A percentile compares a stretch with the other conserved stretches of the same genome.
Evolutionary conservation across 2,113 vertebrate genomes (phyloP).

Genomic region (Cariama cristata): DNA sequence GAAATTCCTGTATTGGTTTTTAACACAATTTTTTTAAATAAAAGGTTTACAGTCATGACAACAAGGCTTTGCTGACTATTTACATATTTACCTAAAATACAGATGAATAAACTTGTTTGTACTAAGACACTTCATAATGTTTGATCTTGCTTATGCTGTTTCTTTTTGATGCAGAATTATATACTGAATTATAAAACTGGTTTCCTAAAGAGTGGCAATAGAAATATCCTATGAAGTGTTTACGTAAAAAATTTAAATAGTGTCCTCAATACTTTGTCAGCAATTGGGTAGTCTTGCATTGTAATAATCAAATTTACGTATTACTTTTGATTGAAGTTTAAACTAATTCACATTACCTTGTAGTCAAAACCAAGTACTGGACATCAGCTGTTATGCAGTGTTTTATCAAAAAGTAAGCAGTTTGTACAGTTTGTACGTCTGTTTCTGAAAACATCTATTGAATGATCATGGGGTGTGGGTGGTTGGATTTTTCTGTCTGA

Average conservation of each 20-base stretch:
- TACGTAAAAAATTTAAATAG: not conserved
- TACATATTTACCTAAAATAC: slow-evolving; percentile 44
- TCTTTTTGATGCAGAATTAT: not conserved
- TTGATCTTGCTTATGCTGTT: not conserved
- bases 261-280: not conserved
- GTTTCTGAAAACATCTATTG: not conserved
- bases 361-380: not conserved
- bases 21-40: slow-evolving; percentile 80
- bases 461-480: not conserved
- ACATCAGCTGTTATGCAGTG: not conserved
- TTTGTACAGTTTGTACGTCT: not conserved
- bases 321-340: not conserved
- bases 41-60: slow-evolving; percentile 73
- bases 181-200: not conserved
- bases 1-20: slow-evolving; percentile 81
- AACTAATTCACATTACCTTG: not conserved
- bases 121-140: not conserved
- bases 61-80: slow-evolving; percentile 48
- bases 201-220: not conserved
- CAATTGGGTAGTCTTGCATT: not conserved
- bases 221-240: not conserved
- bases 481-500: not conserved
- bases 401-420: not conserved
- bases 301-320: not conserved
- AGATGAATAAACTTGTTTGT: slow-evolving; percentile 50